phyloP scores from a whole-genome alignment of 2,113 vertebrate species.

The Silurus asotus region DNA sequence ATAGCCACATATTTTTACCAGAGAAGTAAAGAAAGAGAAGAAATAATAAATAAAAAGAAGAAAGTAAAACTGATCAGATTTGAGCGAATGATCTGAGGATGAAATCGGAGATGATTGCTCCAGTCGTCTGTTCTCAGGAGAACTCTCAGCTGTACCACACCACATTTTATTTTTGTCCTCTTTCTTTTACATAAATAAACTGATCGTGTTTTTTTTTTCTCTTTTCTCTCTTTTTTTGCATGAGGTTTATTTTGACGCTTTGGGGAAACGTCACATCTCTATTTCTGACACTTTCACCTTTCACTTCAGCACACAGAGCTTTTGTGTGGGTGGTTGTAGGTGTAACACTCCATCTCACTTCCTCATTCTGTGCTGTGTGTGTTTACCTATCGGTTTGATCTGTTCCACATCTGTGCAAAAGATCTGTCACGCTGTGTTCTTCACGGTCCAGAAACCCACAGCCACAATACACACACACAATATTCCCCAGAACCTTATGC shows the following conservation, averaged over 20 bases:
- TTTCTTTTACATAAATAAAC: neutral
- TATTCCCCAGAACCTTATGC: neutral
- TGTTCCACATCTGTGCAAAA: neutral
- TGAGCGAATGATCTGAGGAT: no score
- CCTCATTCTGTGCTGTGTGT: constrained; percentile 7
- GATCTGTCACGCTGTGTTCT: neutral
- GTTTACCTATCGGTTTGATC: neutral
- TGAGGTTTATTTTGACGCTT: neutral
- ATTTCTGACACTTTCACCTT: neutral
- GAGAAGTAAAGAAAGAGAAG: neutral
- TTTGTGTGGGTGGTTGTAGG: neutral
- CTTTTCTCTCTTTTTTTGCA: neutral
- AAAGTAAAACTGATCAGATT: neutral
- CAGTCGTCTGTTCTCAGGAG: neutral
- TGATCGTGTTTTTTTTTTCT: neutral
- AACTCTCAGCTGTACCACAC: neutral
- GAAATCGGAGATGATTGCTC: no score
- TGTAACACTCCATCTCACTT: neutral
- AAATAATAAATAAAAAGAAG: neutral
- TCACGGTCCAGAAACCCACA: neutral
- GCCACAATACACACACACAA: neutral
- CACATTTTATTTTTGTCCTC: neutral
- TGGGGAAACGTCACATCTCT: neutral
- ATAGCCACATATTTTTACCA: neutral
- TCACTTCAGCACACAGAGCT: neutral